phyloP scores from a whole-genome alignment of 2,888 invertebrate genomes.

The Chorisops tibialis region DNA sequence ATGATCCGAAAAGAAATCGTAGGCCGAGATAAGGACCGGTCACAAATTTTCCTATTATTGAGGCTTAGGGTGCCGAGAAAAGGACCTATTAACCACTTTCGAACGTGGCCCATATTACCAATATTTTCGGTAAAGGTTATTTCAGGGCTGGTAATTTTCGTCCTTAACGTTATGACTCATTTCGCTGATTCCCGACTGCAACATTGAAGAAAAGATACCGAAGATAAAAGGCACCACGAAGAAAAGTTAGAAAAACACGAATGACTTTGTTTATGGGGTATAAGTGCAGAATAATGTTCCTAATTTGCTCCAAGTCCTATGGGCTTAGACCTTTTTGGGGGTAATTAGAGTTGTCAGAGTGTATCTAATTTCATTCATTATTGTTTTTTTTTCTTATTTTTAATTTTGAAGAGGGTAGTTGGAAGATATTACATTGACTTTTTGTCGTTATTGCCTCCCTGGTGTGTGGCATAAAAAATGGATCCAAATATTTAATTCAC shows the following conservation, averaged over 20 bases:
- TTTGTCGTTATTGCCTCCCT: no score
- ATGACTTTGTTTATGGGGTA: neutral
- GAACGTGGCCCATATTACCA: neutral
- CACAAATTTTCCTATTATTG: conserved; percentile 24
- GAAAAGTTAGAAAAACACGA: neutral
- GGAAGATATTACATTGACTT: no score
- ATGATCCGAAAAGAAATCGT: neutral
- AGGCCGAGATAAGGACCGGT: conserved; percentile 13
- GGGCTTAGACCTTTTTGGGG: neutral
- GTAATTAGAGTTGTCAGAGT: neutral
- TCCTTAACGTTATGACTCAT: conserved; percentile 10
- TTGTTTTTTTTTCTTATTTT: no score
- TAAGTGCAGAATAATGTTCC: conserved; percentile 9
- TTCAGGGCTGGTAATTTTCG: neutral
- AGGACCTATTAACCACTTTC: neutral
- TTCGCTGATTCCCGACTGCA: conserved; percentile 9
- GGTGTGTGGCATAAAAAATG: no score
- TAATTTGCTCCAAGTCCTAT: conserved; percentile 2
- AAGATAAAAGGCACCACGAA: neutral
- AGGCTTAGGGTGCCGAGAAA: conserved; percentile 11
- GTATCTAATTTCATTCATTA: no score
- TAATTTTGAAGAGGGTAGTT: no score
- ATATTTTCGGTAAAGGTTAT: neutral
- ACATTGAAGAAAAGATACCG: neutral
- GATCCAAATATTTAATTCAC: no score